Percentiles rank a stretch among this genome's conserved stretches.
Evolutionary conservation across 2,888 invertebrate species (phyloP).

Genomic region (Onchidella celtica): DNA sequence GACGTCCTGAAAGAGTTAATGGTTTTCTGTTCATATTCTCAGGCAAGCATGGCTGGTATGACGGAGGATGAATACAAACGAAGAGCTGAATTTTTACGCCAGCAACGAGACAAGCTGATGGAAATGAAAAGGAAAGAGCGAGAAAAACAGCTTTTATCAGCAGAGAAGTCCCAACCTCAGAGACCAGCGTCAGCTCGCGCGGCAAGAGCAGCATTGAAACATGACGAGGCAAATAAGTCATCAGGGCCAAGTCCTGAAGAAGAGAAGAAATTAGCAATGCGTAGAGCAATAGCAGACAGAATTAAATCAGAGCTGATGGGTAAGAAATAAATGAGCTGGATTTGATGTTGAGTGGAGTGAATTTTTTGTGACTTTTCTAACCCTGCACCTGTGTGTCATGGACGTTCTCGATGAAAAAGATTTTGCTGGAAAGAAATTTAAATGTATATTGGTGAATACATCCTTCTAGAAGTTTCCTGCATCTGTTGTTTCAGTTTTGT

Average conservation of each 20-base stretch:
- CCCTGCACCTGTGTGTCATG: too few relatives aligned
- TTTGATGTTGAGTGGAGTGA: background rate
- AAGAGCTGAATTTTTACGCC: conserved; percentile 91
- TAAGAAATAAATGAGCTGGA: conserved; percentile 66
- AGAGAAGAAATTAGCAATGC: conserved; percentile 87
- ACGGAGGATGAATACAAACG: conserved; percentile 75
- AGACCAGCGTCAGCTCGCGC: conserved; percentile 89
- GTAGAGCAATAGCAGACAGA: conserved; percentile 91
- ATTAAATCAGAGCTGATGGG: conserved; percentile 93
- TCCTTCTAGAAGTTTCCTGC: too few relatives aligned
- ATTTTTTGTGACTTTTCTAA: too few relatives aligned
- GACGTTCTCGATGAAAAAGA: too few relatives aligned
- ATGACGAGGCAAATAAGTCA: conserved; percentile 48
- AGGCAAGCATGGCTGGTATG: conserved; percentile 74
- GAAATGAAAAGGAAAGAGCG: conserved; percentile 93
- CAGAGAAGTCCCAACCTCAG: conserved; percentile 81
- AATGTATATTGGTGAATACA: too few relatives aligned
- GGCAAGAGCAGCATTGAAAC: conserved; percentile 85
- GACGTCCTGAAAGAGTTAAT: too few relatives aligned
- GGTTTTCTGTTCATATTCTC: background rate
- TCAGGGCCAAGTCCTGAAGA: conserved; percentile 65
- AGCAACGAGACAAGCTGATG: conserved; percentile 94
- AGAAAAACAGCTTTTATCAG: conserved; percentile 87
- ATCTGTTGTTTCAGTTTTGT: too few relatives aligned
- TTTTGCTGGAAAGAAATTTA: too few relatives aligned